Evolutionary conservation across 1,140 invertebrate species (phyloP), one percentile per base, ranked within the genome.

Genomic region (Habropoda laboriosa): DNA sequence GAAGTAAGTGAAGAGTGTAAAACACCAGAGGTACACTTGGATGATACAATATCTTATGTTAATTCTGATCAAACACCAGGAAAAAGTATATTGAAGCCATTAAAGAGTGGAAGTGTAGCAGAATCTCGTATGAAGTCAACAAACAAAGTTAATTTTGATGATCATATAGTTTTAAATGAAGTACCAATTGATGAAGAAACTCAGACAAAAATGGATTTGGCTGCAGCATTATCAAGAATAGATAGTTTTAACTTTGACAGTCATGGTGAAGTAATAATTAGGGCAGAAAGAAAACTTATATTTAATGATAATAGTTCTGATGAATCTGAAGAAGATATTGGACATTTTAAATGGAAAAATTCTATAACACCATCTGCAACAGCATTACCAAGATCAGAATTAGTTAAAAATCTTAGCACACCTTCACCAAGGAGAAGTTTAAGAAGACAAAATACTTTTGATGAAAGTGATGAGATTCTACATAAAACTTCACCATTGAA

Each of bases 11-110:
- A 63, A 24, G 80, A 90, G 57, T 88, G 84, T 16, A 93, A 92
- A 73, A 90, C 90, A 1, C 91, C 92, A 1, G 85, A 87, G 38
- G 66, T 93, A 16, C 73, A 88, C n/a, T 47, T 91, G n/a, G 89
- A 93, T 38, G 63, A 80, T 24, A 89, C 89, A 0, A 89, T 91
- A 49, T 73, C 80, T 0, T 92, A 92, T 45, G 68, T 92, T 5
- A 93, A 92, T 70, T 93, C 89, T 0, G 82, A 83, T 45, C 92
- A 91, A 51, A 92, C 89, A 13, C 92, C 92, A 2, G 87, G 83
- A 0, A 92, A 87, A 51, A 81, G 92, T 40, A 93, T 93, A 79
- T 64, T 93, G n/a, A 93, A 93, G 49, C 84, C 78, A 63, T 42
- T 40, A 45, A 88, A 85, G 24, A 77, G 86, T 45, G 81, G 72